Percentiles rank a stretch among this genome's conserved stretches.
Conservation (phyloP, 2,888 invertebrate species). For the Strigamia crassipes region DNA sequence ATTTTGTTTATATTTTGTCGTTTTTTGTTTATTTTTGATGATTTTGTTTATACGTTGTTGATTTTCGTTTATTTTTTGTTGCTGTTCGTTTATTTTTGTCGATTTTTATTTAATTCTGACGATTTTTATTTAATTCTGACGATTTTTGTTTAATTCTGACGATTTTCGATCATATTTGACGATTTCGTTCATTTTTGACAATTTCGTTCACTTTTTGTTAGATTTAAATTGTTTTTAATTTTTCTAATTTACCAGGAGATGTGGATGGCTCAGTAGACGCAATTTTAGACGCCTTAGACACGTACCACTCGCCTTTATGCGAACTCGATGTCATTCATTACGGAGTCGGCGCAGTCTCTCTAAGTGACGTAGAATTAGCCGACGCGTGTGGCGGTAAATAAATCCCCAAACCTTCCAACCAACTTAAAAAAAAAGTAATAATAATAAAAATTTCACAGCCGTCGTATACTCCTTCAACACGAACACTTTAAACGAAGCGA, state of each 20-base stretch:
- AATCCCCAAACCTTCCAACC: too few relatives aligned
- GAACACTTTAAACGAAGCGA: constrained; percentile 57
- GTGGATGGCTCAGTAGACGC: constrained; percentile 97
- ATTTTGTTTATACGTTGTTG: constrained; percentile 52
- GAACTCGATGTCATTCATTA: constrained; percentile 83
- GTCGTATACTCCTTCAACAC: constrained; percentile 82
- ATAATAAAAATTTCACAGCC: too few relatives aligned
- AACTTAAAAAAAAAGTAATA: too few relatives aligned
- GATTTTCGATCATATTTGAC: too few relatives aligned
- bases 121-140: too few relatives aligned
- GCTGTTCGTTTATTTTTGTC: too few relatives aligned
- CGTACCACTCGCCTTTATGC: constrained; percentile 78
- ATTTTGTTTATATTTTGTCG: too few relatives aligned
- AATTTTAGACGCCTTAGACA: constrained; percentile 84
- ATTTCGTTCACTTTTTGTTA: too few relatives aligned
- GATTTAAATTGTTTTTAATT: background rate
- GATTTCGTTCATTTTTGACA: too few relatives aligned
- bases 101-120: too few relatives aligned
- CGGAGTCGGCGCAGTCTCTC: constrained; percentile 84
- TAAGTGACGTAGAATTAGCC: constrained; percentile 82
- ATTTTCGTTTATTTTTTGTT: background rate
- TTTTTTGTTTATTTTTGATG: too few relatives aligned
- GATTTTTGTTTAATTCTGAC: too few relatives aligned
- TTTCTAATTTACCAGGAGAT: constrained; percentile 68
- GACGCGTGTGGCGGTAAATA: constrained; percentile 69